A percentile compares a stretch with the other conserved stretches of the same genome.
phyloP scores from a whole-genome alignment of 2,888 invertebrate genomes.

The Lissonota sp. region DNA sequence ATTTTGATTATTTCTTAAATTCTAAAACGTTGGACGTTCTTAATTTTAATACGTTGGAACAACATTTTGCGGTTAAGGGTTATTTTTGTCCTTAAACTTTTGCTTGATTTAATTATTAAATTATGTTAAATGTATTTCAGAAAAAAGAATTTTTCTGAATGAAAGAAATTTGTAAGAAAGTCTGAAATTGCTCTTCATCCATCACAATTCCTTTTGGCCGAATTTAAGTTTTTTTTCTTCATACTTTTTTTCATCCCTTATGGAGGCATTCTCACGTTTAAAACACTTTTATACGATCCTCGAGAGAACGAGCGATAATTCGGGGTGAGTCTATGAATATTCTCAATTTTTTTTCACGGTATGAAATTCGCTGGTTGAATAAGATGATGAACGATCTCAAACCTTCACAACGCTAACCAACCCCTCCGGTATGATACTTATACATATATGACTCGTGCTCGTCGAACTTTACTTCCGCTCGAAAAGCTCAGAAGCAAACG shows the following conservation, averaged over 20 bases:
- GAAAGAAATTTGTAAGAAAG: conserved; percentile 73
- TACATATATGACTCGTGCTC: conserved; percentile 33
- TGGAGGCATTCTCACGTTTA: not conserved
- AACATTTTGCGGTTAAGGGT: too few species aligned
- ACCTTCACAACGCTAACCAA: conserved; percentile 55
- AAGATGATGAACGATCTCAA: conserved; percentile 80
- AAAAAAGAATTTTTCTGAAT: not conserved
- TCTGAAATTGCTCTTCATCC: conserved; percentile 75
- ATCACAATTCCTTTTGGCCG: conserved; percentile 55
- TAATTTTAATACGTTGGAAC: too few species aligned
- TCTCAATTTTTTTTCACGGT: conserved; percentile 52
- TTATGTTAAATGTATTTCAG: not conserved
- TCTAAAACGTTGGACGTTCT: too few species aligned
- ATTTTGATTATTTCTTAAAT: too few species aligned
- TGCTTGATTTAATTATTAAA: too few species aligned
- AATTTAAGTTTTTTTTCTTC: conserved; percentile 1
- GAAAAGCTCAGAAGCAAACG: conserved; percentile 56
- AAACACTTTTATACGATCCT: conserved; percentile 11
- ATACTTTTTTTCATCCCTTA: conserved; percentile 40
- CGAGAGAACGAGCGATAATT: conserved; percentile 50
- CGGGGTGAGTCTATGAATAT: conserved; percentile 79
- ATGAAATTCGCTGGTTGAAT: conserved; percentile 64
- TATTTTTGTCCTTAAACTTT: too few species aligned
- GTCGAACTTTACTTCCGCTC: conserved; percentile 45
- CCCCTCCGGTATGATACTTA: conserved; percentile 49